These are phyloP conservation scores for Carposina sasakii DNA, from an alignment of 1,140 invertebrate genomes.

Conservation along the genomic window DNA sequence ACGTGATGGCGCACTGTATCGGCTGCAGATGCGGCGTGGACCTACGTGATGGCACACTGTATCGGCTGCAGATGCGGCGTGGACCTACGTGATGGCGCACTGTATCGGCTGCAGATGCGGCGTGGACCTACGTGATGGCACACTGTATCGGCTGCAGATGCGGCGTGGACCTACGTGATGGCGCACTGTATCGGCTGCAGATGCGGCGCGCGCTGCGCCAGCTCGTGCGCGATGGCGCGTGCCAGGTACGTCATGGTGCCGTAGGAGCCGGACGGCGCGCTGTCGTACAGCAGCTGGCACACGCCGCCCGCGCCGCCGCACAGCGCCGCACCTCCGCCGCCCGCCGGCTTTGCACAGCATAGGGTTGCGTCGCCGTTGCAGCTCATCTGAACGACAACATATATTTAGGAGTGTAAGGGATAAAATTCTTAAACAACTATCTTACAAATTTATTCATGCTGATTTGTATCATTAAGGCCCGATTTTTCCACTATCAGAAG, in stretches of 20 bases:
- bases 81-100: slow-evolving; percentile 84
- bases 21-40: too few relatives aligned
- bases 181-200: slow-evolving; percentile 86
- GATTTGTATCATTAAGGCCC: too few relatives aligned
- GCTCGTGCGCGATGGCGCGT: slow-evolving; percentile 83
- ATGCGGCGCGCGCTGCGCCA: slow-evolving; percentile 82
- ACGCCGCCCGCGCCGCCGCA: slow-evolving; percentile 95
- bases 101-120: slow-evolving; percentile 85
- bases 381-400: slow-evolving; percentile 85
- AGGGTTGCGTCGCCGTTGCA: slow-evolving; percentile 91
- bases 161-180: slow-evolving; percentile 73
- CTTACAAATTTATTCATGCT: too few relatives aligned
- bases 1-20: too few relatives aligned
- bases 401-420: too few relatives aligned
- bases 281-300: slow-evolving; percentile 98
- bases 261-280: slow-evolving; percentile 95
- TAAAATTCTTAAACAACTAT: too few relatives aligned
- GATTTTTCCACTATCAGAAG: too few relatives aligned
- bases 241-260: slow-evolving; percentile 99
- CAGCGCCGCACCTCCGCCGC: slow-evolving; percentile 78
- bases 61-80: slow-evolving; percentile 83
- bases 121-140: background rate
- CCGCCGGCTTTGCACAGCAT: slow-evolving; percentile 88
- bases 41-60: slow-evolving; percentile 85
- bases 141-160: background rate